A percentile compares a stretch with the other conserved stretches of the same genome.
phyloP scores from a whole-genome alignment of 2,113 vertebrate genomes.

The Grantiella picta region DNA sequence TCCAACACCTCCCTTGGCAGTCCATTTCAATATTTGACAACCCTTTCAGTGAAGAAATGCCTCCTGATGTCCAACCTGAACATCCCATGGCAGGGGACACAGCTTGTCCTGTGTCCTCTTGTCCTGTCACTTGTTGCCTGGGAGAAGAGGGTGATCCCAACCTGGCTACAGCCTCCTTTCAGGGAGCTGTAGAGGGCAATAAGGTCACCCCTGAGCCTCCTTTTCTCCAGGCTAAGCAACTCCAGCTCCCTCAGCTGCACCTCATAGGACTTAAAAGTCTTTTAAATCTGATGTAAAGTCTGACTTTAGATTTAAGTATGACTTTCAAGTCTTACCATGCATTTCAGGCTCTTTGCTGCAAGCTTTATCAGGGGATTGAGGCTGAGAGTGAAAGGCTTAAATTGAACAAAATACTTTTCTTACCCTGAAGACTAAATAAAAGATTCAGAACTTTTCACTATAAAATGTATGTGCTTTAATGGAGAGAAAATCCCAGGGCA shows the following conservation, averaged over 20 bases:
- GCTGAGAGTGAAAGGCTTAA: neutral
- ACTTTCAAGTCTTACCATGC: neutral
- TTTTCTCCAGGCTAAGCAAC: neutral
- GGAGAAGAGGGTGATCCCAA: fast-evolving
- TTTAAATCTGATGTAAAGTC: neutral
- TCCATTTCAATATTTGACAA: neutral
- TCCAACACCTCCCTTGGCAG: neutral
- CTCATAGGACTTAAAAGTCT: neutral
- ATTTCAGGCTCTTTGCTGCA: neutral
- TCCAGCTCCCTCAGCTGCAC: fast-evolving
- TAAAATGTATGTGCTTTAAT: neutral
- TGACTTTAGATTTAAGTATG: neutral
- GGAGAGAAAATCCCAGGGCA: neutral
- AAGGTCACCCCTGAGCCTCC: no score
- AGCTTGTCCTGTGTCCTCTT: neutral
- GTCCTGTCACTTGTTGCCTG: neutral
- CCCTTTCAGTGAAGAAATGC: neutral
- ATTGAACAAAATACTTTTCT: neutral
- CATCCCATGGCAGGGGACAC: neutral
- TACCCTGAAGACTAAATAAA: neutral
- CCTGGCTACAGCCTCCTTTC: neutral
- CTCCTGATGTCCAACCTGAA: neutral
- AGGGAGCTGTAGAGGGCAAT: fast-evolving
- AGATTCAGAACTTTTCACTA: neutral
- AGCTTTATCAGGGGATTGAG: neutral